Conservation (phyloP, 1,140 invertebrate genomes). For the Neodiprion lecontei region DNA sequence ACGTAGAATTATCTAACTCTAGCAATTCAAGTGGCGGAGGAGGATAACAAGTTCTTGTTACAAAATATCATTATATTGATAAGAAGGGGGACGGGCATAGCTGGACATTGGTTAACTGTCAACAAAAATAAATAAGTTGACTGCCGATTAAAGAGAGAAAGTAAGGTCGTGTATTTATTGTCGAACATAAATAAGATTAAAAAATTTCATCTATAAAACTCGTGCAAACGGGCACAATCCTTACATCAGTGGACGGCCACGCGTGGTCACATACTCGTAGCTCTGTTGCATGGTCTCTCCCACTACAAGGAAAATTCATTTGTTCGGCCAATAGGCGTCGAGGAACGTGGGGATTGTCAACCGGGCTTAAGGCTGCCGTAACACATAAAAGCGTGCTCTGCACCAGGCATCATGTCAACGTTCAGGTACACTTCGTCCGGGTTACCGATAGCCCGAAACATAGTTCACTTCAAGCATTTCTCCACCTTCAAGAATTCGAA, state of each 20-base stretch:
- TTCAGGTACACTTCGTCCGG: slow-evolving; percentile 37
- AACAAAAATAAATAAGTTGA: not conserved
- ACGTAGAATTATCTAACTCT: not conserved
- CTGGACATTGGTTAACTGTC: not conserved
- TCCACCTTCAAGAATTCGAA: not conserved
- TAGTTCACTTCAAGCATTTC: not conserved
- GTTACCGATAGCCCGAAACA: not conserved
- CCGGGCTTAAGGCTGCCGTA: not conserved
- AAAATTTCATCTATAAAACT: not conserved
- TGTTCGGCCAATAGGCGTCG: not conserved
- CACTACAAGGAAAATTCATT: not conserved
- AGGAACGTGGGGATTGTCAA: slow-evolving; percentile 8
- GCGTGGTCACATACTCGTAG: not conserved
- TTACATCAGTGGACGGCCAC: slow-evolving; percentile 4
- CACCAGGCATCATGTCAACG: slow-evolving; percentile 34
- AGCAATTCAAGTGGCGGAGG: not conserved
- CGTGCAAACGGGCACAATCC: not conserved
- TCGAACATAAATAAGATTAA: not conserved
- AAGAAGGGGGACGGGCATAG: not conserved
- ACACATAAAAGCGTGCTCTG: slow-evolving; percentile 32
- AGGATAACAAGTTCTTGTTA: not conserved
- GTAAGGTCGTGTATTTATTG: not conserved
- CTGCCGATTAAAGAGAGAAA: not conserved
- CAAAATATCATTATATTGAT: slow-evolving; percentile 1
- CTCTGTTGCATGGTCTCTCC: not conserved